Evolutionary conservation across 1,140 invertebrate species (phyloP).

Genomic region (Leptinotarsa defecta): DNA sequence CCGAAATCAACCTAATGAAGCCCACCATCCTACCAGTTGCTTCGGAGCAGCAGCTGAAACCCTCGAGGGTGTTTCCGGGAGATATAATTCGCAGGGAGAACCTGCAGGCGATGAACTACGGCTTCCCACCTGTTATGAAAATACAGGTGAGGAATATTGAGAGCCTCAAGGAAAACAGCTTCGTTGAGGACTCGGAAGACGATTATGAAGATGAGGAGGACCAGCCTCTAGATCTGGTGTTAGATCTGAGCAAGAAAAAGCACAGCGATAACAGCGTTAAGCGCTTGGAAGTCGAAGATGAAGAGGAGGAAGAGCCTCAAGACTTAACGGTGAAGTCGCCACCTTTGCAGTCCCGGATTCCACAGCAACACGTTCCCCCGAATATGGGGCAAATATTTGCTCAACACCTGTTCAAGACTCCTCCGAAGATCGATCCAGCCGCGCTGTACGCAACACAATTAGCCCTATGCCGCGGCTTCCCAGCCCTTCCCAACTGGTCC

Average conservation of each 20-base stretch:
- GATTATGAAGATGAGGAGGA: slow-evolving; percentile 58
- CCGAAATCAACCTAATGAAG: slow-evolving; percentile 35
- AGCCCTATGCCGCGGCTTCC: slow-evolving; percentile 57
- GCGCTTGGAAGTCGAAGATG: neutral
- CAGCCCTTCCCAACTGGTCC: slow-evolving; percentile 57
- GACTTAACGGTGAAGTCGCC: slow-evolving; percentile 56
- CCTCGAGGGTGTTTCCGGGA: slow-evolving; percentile 35
- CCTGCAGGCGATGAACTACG: slow-evolving; percentile 21
- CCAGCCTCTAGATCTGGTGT: slow-evolving; percentile 75
- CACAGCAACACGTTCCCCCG: slow-evolving; percentile 43
- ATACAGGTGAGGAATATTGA: slow-evolving; percentile 69
- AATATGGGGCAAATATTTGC: slow-evolving; percentile 62
- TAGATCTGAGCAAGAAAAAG: slow-evolving; percentile 87
- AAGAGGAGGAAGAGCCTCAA: slow-evolving; percentile 48
- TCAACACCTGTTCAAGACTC: slow-evolving; percentile 66
- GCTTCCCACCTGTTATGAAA: slow-evolving; percentile 43
- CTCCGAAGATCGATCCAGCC: slow-evolving; percentile 61
- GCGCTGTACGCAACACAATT: slow-evolving; percentile 62
- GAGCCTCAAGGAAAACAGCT: slow-evolving; percentile 61
- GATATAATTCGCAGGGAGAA: slow-evolving; percentile 1
- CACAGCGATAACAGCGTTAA: slow-evolving; percentile 19
- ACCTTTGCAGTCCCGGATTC: slow-evolving; percentile 28
- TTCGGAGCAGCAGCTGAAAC: slow-evolving; percentile 40
- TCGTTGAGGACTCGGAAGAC: slow-evolving; percentile 55
- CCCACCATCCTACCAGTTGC: slow-evolving; percentile 35